These are phyloP conservation scores for Quadriops clusia DNA, from an alignment of 2,888 invertebrate genomes.

Conservation along the genomic window DNA sequence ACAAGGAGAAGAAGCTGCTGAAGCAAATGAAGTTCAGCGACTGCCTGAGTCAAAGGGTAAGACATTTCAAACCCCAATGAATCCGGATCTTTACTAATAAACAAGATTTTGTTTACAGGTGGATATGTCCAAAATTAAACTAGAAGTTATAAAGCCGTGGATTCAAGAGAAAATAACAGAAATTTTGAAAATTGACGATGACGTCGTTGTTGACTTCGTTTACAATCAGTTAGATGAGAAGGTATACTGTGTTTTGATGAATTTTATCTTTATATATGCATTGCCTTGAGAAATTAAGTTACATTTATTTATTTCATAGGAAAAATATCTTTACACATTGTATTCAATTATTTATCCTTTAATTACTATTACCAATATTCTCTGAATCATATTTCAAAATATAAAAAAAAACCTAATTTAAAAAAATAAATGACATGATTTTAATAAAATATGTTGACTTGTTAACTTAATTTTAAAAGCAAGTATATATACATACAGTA, in stretches of 20 bases:
- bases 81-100: constrained; percentile 1
- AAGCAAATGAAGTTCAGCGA: constrained; percentile 98
- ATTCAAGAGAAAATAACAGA: constrained; percentile 94
- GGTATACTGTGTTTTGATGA: constrained; percentile 47
- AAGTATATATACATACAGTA: too few species aligned
- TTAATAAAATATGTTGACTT: too few species aligned
- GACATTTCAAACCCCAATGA: constrained; percentile 13
- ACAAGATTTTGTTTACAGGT: constrained; percentile 46
- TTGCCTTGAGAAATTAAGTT: too few species aligned
- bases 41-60: constrained; percentile 81
- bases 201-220: constrained; percentile 97
- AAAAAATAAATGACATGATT: too few species aligned
- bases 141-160: constrained; percentile 98
- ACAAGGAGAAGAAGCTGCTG: constrained; percentile 98
- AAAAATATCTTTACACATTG: too few species aligned
- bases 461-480: too few species aligned
- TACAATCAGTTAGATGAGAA: constrained; percentile 95
- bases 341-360: too few species aligned
- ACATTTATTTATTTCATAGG: too few species aligned
- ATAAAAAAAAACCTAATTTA: too few species aligned
- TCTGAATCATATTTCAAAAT: too few species aligned
- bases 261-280: constrained; percentile 7
- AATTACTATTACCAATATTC: too few species aligned
- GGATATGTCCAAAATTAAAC: constrained; percentile 95
- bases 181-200: constrained; percentile 94